phyloP scores from a whole-genome alignment of 2,113 vertebrate species.

The Australoheros scitulus region DNA sequence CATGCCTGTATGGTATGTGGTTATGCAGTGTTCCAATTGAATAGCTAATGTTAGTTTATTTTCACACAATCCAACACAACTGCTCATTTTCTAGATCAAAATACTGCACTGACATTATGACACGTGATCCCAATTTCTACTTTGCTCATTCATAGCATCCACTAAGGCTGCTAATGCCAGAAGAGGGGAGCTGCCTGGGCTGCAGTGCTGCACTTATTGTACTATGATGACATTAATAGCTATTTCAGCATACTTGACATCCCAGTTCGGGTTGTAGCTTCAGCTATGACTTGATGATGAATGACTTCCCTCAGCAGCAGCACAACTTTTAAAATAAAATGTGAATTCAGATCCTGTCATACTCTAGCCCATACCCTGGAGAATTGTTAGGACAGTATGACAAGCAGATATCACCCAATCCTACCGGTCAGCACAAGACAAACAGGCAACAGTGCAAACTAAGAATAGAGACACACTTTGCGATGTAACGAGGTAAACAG shows the following conservation, averaged over 20 bases:
- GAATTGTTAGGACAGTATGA: background rate
- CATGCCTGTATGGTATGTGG: background rate
- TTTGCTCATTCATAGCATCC: background rate
- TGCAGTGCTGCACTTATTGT: background rate
- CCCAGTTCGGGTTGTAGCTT: background rate
- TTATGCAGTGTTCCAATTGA: background rate
- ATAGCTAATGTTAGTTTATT: background rate
- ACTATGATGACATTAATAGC: constrained; percentile 9
- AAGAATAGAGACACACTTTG: background rate
- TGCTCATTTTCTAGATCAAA: background rate
- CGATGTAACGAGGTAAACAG: background rate
- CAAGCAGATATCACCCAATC: background rate
- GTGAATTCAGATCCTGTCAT: background rate
- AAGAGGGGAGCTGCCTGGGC: background rate
- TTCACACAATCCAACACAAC: background rate
- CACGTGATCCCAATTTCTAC: background rate
- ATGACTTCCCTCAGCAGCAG: background rate
- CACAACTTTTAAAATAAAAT: constrained; percentile 11
- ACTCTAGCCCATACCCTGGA: background rate
- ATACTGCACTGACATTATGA: background rate
- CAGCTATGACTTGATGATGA: background rate
- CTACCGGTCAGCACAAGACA: background rate
- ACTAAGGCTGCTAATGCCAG: background rate
- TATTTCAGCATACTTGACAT: background rate
- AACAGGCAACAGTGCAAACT: background rate